Evolutionary conservation across 2,797 vertebrate species (phyloP).

Genomic region (Acanthis flammea): DNA sequence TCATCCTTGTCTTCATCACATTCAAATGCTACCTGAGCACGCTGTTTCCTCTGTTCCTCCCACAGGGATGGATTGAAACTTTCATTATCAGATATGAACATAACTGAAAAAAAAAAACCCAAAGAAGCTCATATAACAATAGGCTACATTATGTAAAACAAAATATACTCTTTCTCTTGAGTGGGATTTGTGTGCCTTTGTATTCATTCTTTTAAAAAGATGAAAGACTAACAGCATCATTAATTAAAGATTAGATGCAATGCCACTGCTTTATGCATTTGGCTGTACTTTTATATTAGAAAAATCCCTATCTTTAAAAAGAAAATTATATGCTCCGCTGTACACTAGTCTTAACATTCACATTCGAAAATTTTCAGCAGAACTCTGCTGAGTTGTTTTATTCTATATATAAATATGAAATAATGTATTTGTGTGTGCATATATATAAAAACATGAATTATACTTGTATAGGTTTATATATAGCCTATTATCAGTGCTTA

Average conservation of each 20-base stretch:
- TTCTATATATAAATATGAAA: neutral
- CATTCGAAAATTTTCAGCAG: neutral
- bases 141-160: neutral
- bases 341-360: neutral
- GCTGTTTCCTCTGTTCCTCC: slow-evolving; percentile 96
- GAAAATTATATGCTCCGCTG: neutral
- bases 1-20: slow-evolving; percentile 98
- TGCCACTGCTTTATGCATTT: neutral
- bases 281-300: neutral
- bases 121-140: neutral
- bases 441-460: neutral
- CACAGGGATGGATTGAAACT: slow-evolving; percentile 96
- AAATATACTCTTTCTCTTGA: neutral
- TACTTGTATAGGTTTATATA: neutral
- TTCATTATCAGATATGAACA: slow-evolving; percentile 93
- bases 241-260: neutral
- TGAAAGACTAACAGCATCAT: neutral
- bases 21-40: slow-evolving; percentile 97
- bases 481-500: neutral
- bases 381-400: neutral
- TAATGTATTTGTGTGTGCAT: too few relatives aligned
- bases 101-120: slow-evolving; percentile 54
- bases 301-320: neutral
- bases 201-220: neutral
- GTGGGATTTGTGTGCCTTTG: neutral